phyloP scores from a whole-genome alignment of 2,797 vertebrate genomes.

The Enoplosus armatus region DNA sequence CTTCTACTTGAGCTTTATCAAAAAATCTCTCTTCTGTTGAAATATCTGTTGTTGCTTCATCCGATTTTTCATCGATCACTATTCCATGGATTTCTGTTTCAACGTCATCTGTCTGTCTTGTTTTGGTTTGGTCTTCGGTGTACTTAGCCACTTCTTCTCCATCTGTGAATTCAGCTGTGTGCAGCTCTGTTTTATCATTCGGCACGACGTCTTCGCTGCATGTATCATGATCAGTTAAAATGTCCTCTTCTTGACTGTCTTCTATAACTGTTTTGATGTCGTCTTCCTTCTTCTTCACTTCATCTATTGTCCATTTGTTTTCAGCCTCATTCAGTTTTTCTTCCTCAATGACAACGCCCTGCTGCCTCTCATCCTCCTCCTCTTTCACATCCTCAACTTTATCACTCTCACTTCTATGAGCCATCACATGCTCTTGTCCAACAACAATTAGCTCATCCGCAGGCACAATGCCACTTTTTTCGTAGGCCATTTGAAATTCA shows the following conservation, averaged over 20 bases:
- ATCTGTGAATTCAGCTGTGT: constrained; percentile 7
- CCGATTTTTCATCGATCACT: not conserved
- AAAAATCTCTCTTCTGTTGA: constrained; percentile 3
- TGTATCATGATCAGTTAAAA: not conserved
- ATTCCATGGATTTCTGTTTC: not conserved
- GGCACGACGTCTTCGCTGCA: not conserved
- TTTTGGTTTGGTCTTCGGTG: constrained; percentile 19
- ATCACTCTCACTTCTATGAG: constrained; percentile 1
- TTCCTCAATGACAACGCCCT: not conserved
- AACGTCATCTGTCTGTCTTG: not conserved
- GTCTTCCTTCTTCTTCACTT: constrained; percentile 10
- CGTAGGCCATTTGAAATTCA: not conserved
- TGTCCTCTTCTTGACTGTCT: constrained; percentile 8
- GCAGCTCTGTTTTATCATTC: not conserved
- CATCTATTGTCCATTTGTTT: not conserved
- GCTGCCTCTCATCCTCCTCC: constrained; percentile 10
- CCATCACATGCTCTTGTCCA: not conserved
- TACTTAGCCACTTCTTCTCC: constrained; percentile 11
- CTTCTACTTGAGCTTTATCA: constrained; percentile 15
- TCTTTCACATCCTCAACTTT: not conserved
- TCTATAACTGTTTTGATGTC: not conserved
- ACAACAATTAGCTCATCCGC: constrained; percentile 6
- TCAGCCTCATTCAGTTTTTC: not conserved
- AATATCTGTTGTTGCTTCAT: not conserved
- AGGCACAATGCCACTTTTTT: not conserved